These are phyloP conservation scores for Forbesichthys agassizii DNA, from an alignment of 2,113 vertebrate genomes.

Conservation along the genomic window DNA sequence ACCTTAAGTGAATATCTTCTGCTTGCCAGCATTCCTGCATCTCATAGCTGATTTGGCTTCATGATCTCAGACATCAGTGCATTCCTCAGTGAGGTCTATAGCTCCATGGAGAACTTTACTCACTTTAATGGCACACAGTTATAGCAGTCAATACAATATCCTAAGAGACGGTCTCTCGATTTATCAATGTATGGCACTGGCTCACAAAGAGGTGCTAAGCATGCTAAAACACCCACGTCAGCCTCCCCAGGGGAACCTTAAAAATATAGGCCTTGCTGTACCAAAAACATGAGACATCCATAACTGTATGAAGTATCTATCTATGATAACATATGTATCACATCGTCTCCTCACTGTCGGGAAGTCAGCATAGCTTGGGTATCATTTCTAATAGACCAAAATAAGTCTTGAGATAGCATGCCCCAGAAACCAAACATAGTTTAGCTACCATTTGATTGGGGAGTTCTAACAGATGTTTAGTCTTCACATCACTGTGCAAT, in stretches of 20 bases:
- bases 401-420: slow-evolving; percentile 16
- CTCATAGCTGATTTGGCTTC: slow-evolving; percentile 1
- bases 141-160: neutral
- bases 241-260: neutral
- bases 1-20: neutral
- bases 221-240: slow-evolving; percentile 1
- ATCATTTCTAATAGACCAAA: slow-evolving; percentile 15
- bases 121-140: neutral
- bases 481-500: neutral
- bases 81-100: neutral
- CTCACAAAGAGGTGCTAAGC: neutral
- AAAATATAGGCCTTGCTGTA: neutral
- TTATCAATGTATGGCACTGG: slow-evolving; percentile 9
- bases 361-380: slow-evolving; percentile 4
- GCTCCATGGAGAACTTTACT: slow-evolving; percentile 9
- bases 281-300: slow-evolving; percentile 8
- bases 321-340: neutral
- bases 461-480: slow-evolving; percentile 12
- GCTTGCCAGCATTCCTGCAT: neutral
- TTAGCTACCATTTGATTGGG: neutral
- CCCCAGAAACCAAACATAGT: slow-evolving; percentile 45
- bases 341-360: neutral
- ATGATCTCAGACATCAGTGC: slow-evolving; percentile 6
- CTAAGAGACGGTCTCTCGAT: neutral
- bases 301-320: slow-evolving; percentile 3